Base-by-base conservation (phyloP, 2,888 invertebrate genomes). In the Callyntrura sp. region DNA sequence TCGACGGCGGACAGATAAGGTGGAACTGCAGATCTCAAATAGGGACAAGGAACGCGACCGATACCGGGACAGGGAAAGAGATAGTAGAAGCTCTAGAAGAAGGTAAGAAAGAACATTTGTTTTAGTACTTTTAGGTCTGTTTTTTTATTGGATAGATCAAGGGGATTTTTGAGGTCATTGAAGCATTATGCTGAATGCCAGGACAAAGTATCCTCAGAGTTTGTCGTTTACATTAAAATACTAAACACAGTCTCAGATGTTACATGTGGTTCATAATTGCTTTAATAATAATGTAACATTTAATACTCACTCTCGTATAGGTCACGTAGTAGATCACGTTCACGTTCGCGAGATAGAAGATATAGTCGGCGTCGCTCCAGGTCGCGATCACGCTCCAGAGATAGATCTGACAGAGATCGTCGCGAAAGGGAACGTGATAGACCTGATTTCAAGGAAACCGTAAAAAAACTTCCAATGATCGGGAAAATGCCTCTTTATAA, bases 401-500 rank as follows among this genome's bases (percentile, higher is more conserved):
- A 91, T 12, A 65, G 91, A 48, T 83, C 91, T 5, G 91, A 92
- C 35, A 87, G 93, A 81, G 91, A 92, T 57, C 81, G 91, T 6
- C 82, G 92, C 1, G 90, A 90, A 11, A 62, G 65, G 17, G 91
- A 91, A 9, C 91, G 91, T 17, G 90, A 88, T 5, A 57, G 86
- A n/a, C 82, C 90, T 0, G 91, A 93, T 23, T 35, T 89, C 12
- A 92, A 91, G 51, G 93, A 93, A 84, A 60, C 91, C 20, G 89
- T 92, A 17, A 92, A 92, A 79, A 92, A 91, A 25, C 88, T 93
- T 35, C 93, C 93, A 11, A 92, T 93, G 79, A 93, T 93, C 85
- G 93, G 93, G 35, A 93, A 93, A 90, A 93, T 93, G 93, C 93
- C 93, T n/a, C 55, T 93, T 11, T 93, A 91, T 85, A 93, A 93